Percentiles rank a stretch among this genome's conserved stretches.
These are phyloP conservation scores for Dasypogon diadema DNA, from an alignment of 2,888 invertebrate species.

Conservation along the genomic window DNA sequence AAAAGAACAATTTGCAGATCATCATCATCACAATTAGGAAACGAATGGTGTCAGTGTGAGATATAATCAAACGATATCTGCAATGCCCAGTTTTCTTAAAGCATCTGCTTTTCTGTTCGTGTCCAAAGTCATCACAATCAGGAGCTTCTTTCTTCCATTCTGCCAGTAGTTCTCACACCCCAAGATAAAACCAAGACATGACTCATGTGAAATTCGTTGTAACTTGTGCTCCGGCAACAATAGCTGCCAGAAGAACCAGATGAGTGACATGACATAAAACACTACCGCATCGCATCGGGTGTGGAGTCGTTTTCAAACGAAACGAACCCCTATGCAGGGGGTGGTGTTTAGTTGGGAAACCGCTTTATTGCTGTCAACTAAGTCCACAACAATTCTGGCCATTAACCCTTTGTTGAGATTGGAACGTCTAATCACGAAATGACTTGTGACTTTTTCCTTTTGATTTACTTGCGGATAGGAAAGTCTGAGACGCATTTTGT, in stretches of 20 bases:
- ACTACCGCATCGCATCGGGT: not conserved
- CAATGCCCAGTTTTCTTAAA: conserved; percentile 4
- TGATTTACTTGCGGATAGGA: conserved; percentile 40
- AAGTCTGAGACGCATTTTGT: not conserved
- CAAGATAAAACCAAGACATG: conserved; percentile 41
- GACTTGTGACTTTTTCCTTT: conserved; percentile 46
- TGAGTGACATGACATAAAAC: conserved; percentile 48
- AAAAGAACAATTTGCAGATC: no score
- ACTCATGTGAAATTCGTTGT: conserved; percentile 32
- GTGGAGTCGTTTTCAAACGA: not conserved
- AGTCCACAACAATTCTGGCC: not conserved
- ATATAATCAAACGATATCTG: not conserved
- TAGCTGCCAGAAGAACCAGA: conserved; percentile 23
- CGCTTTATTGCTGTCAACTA: not conserved
- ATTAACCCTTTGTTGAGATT: conserved; percentile 29
- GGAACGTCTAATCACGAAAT: conserved; percentile 13
- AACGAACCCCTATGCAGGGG: not conserved
- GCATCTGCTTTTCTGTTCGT: conserved; percentile 40
- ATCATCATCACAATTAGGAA: not conserved
- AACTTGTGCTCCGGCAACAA: not conserved
- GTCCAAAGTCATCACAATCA: conserved; percentile 37
- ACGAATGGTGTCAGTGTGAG: no score
- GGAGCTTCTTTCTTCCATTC: not conserved
- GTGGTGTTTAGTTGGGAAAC: conserved; percentile 4
- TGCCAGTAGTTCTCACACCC: conserved; percentile 40